phyloP scores from a whole-genome alignment of 2,113 vertebrate genomes.

The Triplophysa dalaica region DNA sequence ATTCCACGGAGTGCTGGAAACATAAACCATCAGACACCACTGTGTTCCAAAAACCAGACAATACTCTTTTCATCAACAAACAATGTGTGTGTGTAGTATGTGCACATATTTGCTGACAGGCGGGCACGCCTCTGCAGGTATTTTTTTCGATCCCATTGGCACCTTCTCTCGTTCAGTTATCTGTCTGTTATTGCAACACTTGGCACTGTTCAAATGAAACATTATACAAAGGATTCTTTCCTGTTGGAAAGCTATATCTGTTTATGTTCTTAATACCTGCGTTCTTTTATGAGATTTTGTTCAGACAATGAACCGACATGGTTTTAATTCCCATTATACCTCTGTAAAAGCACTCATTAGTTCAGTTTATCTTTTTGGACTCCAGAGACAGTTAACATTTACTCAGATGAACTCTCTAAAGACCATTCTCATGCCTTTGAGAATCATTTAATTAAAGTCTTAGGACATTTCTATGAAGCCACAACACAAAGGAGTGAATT shows the following conservation, averaged over 20 bases:
- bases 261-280: conserved; percentile 8
- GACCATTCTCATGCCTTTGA: conserved; percentile 6
- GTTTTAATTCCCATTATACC: not conserved
- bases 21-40: conserved; percentile 12
- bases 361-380: not conserved
- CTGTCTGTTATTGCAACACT: conserved; percentile 26
- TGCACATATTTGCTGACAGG: conserved; percentile 6
- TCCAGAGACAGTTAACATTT: not conserved
- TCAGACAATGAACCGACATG: not conserved
- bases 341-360: not conserved
- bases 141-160: not conserved
- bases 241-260: not conserved
- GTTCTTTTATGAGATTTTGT: conserved; percentile 7
- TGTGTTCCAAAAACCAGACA: conserved; percentile 13
- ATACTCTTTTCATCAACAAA: conserved; percentile 11
- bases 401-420: not conserved
- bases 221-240: conserved; percentile 31
- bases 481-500: conserved; percentile 32
- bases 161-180: not conserved
- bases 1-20: conserved; percentile 10
- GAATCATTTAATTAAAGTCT: conserved; percentile 17
- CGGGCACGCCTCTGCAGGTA: conserved; percentile 33
- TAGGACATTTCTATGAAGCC: conserved; percentile 6
- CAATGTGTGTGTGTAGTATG: conserved; percentile 30
- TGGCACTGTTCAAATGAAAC: conserved; percentile 20